phyloP scores from a whole-genome alignment of 2,888 invertebrate genomes.

The Anarsia innoxiella region DNA sequence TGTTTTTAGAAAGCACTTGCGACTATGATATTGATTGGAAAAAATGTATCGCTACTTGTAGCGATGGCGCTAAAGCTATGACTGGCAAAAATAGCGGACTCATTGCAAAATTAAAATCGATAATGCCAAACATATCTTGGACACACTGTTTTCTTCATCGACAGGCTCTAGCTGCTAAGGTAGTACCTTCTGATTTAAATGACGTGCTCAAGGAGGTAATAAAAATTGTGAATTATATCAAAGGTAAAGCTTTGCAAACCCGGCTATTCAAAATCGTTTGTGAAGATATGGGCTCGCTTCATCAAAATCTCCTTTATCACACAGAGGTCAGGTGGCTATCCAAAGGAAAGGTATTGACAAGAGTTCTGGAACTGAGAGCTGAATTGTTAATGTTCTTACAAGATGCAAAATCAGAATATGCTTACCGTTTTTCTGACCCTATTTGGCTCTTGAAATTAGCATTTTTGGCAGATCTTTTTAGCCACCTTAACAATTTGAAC shows the following conservation, averaged over 20 bases:
- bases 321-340: constrained; percentile 18
- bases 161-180: constrained; percentile 19
- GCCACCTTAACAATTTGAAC: constrained; percentile 17
- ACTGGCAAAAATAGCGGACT: constrained; percentile 23
- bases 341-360: constrained; percentile 14
- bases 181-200: constrained; percentile 12
- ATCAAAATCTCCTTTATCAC: constrained; percentile 12
- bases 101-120: constrained; percentile 16
- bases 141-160: constrained; percentile 14
- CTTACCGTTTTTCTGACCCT: constrained; percentile 7
- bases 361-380: constrained; percentile 7
- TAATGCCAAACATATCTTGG: constrained; percentile 15
- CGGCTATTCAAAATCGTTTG: constrained; percentile 10
- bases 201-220: constrained; percentile 8
- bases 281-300: constrained; percentile 4
- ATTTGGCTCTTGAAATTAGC: constrained; percentile 12
- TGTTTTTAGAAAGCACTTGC: too few relatives aligned
- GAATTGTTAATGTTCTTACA: background rate
- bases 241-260: constrained; percentile 1
- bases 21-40: too few relatives aligned
- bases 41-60: constrained; percentile 23
- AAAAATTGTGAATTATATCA: constrained; percentile 10
- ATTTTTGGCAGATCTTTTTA: constrained; percentile 16
- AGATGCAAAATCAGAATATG: constrained; percentile 3
- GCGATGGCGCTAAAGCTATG: constrained; percentile 25